Percentiles rank a stretch among this genome's conserved stretches.
Conservation (phyloP, 2,888 invertebrate genomes). For the Lamellibrachia columna region DNA sequence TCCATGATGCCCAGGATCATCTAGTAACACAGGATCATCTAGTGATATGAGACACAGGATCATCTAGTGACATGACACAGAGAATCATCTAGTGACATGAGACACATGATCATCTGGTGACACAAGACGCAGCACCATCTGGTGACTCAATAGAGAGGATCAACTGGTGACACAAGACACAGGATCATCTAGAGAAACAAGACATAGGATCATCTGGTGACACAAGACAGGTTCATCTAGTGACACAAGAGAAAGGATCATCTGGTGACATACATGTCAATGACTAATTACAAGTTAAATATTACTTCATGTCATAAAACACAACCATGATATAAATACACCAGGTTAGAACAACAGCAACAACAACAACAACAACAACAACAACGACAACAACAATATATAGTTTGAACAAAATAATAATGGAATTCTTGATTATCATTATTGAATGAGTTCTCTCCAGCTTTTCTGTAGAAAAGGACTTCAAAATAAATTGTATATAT, state of each 20-base stretch:
- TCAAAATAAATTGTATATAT: not conserved
- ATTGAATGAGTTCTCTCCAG: not conserved
- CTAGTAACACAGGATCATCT: constrained; percentile 23
- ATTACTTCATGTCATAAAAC: too few species aligned
- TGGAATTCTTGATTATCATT: not conserved
- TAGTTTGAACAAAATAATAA: not conserved
- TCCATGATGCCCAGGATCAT: constrained; percentile 43
- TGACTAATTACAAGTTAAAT: too few species aligned
- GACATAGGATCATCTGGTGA: too few species aligned
- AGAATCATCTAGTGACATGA: too few species aligned
- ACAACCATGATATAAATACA: not conserved
- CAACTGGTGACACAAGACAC: not conserved
- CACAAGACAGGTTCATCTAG: too few species aligned
- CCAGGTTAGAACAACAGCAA: too few species aligned
- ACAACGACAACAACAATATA: not conserved
- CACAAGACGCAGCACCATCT: not conserved
- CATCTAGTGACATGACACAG: too few species aligned
- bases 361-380: too few species aligned
- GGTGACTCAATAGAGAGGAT: not conserved
- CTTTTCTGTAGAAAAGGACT: not conserved
- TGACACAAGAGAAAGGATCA: too few species aligned
- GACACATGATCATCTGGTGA: too few species aligned
- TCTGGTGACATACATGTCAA: too few species aligned
- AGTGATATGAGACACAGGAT: not conserved
- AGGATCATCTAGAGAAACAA: not conserved